A percentile compares a stretch with the other conserved stretches of the same genome.
These are phyloP conservation scores for Athalia rosae DNA, from an alignment of 2,888 invertebrate species.

Conservation along the genomic window DNA sequence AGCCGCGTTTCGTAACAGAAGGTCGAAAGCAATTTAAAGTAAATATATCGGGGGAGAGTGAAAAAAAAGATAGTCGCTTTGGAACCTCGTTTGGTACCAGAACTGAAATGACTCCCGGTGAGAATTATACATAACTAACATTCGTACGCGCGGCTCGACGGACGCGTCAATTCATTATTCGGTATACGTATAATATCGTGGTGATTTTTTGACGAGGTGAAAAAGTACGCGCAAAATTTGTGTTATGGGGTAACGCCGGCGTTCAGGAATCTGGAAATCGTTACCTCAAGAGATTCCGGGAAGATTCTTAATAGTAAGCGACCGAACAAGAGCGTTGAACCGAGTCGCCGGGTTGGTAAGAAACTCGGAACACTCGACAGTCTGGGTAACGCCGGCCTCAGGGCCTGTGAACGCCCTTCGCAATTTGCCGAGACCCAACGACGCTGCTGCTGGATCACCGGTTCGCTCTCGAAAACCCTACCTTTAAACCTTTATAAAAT, in stretches of 20 bases:
- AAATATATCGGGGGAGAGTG: not conserved
- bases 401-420: constrained; percentile 45
- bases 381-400: constrained; percentile 19
- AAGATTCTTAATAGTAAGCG: constrained; percentile 23
- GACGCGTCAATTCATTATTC: constrained; percentile 3
- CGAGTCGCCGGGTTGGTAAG: constrained; percentile 24
- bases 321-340: constrained; percentile 44
- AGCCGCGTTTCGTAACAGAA: not conserved
- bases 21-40: too few species aligned
- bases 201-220: not conserved
- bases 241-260: not conserved
- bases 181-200: constrained; percentile 11
- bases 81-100: not conserved
- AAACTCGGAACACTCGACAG: constrained; percentile 23
- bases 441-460: not conserved
- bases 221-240: not conserved
- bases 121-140: not conserved
- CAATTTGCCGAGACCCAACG: constrained; percentile 31
- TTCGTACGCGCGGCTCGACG: not conserved
- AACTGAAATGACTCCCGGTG: constrained; percentile 6
- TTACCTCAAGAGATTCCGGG: constrained; percentile 23
- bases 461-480: constrained; percentile 6
- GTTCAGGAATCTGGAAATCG: not conserved
- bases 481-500: not conserved
- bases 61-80: not conserved